Base-by-base conservation (phyloP, 1,140 invertebrate genomes). In the Potamilus streckersoni region DNA sequence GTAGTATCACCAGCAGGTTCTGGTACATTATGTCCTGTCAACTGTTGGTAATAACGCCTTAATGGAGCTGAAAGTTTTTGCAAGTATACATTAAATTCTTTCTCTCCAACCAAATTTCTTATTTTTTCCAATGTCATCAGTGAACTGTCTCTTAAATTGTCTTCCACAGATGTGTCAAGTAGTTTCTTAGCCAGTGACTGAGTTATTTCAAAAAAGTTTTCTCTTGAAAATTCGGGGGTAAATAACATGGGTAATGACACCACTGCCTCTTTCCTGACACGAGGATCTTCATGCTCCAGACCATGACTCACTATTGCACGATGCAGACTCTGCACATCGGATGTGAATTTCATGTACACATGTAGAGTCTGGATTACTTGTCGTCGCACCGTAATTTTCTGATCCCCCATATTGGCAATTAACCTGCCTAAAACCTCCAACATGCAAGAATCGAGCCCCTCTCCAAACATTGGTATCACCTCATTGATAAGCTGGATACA, bases 311-410 rank as follows among this genome's bases (percentile, higher is more conserved):
- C 85, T 69, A 90, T 85, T 20, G 83, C 83, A 67, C 84, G 78
- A 17, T 89, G 75, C 19, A 90, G 68, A 20, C 69, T 59, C 49
- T 84, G 83, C 12, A 89, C 78, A 73, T 87, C 82, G 23, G 76
- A 65, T 14, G 89, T 88, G 73, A 87, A 78, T 67, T 88, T 90
- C 86, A 89, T 88, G 76, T 90, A 90, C 0, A 84, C 83, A 82
- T 89, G 88, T 16, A 90, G 75, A 3, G 88, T 86, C 73, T 89
- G 87, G 59, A 89, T 86, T 19, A 87, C 86, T 20, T 84, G 84
- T 74, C 85, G 82, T 20, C 89, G 79, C 19, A 90, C 83, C 56
- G 84, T 83, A 15, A 88, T 84, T 75, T 88, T 89, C 69, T 77
- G 83, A 78, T 90, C 87, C 31, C 88, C 89, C 63, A 90, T 83